A percentile compares a stretch with the other conserved stretches of the same genome.
Conservation (phyloP, 2,113 vertebrate genomes). For the Hemicordylus capensis region DNA sequence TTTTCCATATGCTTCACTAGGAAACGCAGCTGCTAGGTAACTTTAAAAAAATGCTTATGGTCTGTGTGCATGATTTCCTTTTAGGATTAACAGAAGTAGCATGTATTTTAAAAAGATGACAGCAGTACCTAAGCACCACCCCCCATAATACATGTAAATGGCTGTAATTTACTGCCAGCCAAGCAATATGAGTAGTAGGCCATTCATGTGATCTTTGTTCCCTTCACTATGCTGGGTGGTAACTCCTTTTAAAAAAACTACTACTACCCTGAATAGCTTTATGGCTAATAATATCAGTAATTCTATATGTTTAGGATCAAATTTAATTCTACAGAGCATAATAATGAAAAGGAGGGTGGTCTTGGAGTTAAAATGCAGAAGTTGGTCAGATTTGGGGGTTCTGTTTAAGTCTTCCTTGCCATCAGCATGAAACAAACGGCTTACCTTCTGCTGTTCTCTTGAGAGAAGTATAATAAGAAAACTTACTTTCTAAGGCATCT, state of each 20-base stretch:
- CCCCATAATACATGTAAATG: not conserved
- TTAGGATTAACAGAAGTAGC: not conserved
- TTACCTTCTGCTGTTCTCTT: not conserved
- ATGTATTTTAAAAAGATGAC: not conserved
- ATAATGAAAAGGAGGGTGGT: not conserved
- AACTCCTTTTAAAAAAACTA: not conserved
- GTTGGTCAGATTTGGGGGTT: constrained; percentile 6
- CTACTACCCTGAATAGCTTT: not conserved
- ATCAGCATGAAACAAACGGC: not conserved
- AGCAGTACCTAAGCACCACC: not conserved
- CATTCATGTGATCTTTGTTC: not conserved
- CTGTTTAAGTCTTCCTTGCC: not conserved
- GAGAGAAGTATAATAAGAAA: constrained; percentile 11
- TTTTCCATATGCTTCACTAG: not conserved
- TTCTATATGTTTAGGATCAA: constrained; percentile 1
- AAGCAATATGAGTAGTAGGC: not conserved
- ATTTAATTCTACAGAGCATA: not conserved
- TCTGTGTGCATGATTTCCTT: not conserved
- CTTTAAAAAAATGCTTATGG: not conserved
- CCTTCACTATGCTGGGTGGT: not conserved
- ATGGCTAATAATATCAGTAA: not conserved
- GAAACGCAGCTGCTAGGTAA: not conserved
- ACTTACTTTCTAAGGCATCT: not conserved
- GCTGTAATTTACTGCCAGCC: not conserved
- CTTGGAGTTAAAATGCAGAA: not conserved